phyloP scores from a whole-genome alignment of 2,888 invertebrate genomes.

The Idaea dimidiata region DNA sequence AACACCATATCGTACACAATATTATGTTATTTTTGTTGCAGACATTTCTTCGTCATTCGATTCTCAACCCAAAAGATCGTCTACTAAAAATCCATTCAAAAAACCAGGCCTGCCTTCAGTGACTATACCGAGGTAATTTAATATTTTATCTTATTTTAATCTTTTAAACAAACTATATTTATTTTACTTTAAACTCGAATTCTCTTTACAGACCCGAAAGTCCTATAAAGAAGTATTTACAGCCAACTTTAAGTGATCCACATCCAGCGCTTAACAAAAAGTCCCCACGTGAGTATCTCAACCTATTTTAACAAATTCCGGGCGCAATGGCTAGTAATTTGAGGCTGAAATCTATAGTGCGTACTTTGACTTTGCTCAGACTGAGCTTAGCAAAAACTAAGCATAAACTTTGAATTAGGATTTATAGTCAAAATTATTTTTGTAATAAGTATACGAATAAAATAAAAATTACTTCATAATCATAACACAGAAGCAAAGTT shows the following conservation, averaged over 20 bases:
- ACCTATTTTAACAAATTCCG: not conserved
- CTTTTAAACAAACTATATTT: too few species aligned
- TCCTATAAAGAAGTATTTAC: conserved; percentile 89
- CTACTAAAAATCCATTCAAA: conserved; percentile 67
- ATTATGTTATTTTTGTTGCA: conserved; percentile 29
- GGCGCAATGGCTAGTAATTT: too few species aligned
- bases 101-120: conserved; percentile 64
- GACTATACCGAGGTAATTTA: conserved; percentile 59
- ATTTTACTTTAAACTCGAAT: not conserved
- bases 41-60: conserved; percentile 67
- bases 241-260: conserved; percentile 90
- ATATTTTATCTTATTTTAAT: not conserved
- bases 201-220: conserved; percentile 87
- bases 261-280: conserved; percentile 82
- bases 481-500: too few species aligned
- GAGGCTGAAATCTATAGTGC: too few species aligned
- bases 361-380: too few species aligned
- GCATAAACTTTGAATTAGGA: too few species aligned
- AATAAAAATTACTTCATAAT: too few species aligned
- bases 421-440: too few species aligned
- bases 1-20: too few species aligned
- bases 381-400: too few species aligned
- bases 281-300: conserved; percentile 77
- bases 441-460: too few species aligned
- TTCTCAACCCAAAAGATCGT: conserved; percentile 63